Evolutionary conservation across 1,140 invertebrate genomes (phyloP).

Genomic region (Gryon sp.): DNA sequence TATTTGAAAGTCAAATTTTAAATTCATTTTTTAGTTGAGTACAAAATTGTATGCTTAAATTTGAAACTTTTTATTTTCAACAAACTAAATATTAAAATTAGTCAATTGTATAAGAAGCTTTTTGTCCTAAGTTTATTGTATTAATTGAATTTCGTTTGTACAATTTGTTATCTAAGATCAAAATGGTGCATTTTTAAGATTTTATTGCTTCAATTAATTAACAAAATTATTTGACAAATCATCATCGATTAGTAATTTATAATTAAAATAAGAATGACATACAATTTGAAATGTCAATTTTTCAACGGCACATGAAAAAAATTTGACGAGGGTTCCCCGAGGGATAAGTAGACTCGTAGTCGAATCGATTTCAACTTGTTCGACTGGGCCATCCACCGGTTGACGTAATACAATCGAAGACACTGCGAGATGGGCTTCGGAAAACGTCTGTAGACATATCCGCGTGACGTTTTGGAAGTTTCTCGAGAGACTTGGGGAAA

Average conservation of each 20-base stretch:
- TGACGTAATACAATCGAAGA: conserved; percentile 65
- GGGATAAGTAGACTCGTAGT: conserved; percentile 43
- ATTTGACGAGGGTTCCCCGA: conserved; percentile 54
- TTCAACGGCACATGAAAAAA: conserved; percentile 49
- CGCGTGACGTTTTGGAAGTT: conserved; percentile 69
- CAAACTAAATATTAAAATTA: too few species aligned
- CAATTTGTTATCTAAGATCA: too few species aligned
- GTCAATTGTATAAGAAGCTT: too few species aligned
- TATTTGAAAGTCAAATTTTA: too few species aligned
- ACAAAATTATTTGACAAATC: too few species aligned
- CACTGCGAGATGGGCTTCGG: conserved; percentile 56
- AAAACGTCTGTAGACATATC: conserved; percentile 61
- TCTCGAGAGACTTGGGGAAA: conserved; percentile 68
- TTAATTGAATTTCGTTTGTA: too few species aligned
- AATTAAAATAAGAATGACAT: conserved; percentile 49
- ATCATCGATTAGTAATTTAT: conserved; percentile 16
- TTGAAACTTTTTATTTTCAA: not conserved
- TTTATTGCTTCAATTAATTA: too few species aligned
- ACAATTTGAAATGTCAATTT: conserved; percentile 59
- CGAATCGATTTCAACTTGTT: conserved; percentile 66
- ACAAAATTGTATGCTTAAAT: too few species aligned
- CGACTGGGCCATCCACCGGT: conserved; percentile 52
- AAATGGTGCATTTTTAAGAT: too few species aligned
- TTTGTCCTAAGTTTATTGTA: too few species aligned
- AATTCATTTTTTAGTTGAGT: too few species aligned